These are phyloP conservation scores for Rotaria socialis DNA, from an alignment of 2,888 invertebrate species.

Conservation along the genomic window DNA sequence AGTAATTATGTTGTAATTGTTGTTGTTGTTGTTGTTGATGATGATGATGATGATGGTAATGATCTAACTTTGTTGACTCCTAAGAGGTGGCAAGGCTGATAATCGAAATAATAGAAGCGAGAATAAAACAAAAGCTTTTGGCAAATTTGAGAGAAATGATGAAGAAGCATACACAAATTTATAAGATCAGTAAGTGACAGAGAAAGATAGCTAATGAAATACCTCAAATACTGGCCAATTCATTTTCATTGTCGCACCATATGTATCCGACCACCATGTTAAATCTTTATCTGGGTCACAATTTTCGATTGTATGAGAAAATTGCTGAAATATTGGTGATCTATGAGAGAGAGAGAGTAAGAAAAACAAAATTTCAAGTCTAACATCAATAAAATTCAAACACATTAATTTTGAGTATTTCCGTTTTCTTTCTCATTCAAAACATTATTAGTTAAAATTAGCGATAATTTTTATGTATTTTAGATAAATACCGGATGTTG, in stretches of 20 bases:
- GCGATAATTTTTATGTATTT: too few relatives aligned
- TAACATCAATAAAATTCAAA: too few relatives aligned
- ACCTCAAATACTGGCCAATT: constrained; percentile 98
- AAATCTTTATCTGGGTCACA: constrained; percentile 91
- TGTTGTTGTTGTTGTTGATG: not conserved
- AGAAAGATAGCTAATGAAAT: not conserved
- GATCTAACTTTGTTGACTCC: not conserved
- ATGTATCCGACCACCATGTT: constrained; percentile 96
- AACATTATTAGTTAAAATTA: too few relatives aligned
- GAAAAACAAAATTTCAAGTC: too few relatives aligned
- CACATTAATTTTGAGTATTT: too few relatives aligned
- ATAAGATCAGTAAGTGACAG: not conserved
- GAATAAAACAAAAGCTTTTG: not conserved
- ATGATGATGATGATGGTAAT: not conserved
- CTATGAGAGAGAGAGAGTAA: not conserved
- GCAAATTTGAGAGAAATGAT: not conserved
- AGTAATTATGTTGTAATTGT: not conserved
- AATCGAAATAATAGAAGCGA: constrained; percentile 10
- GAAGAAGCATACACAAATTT: not conserved
- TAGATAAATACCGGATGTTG: too few relatives aligned
- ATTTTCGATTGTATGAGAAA: constrained; percentile 61
- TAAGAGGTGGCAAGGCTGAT: not conserved
- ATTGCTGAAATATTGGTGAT: not conserved
- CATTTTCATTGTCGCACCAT: constrained; percentile 98
- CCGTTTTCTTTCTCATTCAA: too few relatives aligned